These are phyloP conservation scores for Tinea trinotella DNA, from an alignment of 2,888 invertebrate species.

Conservation along the genomic window DNA sequence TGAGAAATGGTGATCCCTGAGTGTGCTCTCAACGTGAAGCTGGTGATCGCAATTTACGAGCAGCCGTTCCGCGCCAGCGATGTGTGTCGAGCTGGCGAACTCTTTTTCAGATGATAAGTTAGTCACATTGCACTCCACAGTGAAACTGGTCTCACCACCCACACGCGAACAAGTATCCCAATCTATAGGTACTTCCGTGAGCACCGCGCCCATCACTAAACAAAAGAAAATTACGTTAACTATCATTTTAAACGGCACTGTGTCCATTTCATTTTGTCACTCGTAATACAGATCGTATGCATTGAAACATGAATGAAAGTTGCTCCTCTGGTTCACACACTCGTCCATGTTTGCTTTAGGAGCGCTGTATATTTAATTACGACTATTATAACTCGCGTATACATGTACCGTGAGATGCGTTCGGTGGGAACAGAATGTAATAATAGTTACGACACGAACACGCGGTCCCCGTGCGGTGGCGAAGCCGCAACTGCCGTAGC, in stretches of 20 bases:
- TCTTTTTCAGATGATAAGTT: slow-evolving; percentile 79
- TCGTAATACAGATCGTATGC: slow-evolving; percentile 27
- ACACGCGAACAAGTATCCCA: slow-evolving; percentile 60
- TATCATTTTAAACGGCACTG: slow-evolving; percentile 67
- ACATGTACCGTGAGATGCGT: slow-evolving; percentile 40
- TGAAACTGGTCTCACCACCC: slow-evolving; percentile 49
- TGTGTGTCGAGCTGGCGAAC: slow-evolving; percentile 71
- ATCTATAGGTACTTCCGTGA: slow-evolving; percentile 63
- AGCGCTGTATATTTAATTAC: slow-evolving; percentile 9
- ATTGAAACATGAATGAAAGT: not conserved
- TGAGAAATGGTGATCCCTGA: slow-evolving; percentile 81
- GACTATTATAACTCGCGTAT: slow-evolving; percentile 31
- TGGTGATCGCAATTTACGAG: slow-evolving; percentile 81
- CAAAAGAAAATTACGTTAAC: slow-evolving; percentile 66
- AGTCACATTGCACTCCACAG: slow-evolving; percentile 75
- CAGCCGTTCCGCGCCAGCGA: slow-evolving; percentile 83
- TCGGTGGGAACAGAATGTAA: slow-evolving; percentile 25
- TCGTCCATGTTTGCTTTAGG: slow-evolving; percentile 6
- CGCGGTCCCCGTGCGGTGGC: slow-evolving; percentile 60
- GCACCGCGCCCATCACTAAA: slow-evolving; percentile 69
- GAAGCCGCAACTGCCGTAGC: slow-evolving; percentile 60
- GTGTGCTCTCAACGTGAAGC: slow-evolving; percentile 80
- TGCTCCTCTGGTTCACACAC: slow-evolving; percentile 11
- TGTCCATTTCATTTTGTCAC: slow-evolving; percentile 67
- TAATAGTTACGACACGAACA: slow-evolving; percentile 24